These are phyloP conservation scores for Maniola jurtina DNA, from an alignment of 1,140 invertebrate species.

Conservation along the genomic window DNA sequence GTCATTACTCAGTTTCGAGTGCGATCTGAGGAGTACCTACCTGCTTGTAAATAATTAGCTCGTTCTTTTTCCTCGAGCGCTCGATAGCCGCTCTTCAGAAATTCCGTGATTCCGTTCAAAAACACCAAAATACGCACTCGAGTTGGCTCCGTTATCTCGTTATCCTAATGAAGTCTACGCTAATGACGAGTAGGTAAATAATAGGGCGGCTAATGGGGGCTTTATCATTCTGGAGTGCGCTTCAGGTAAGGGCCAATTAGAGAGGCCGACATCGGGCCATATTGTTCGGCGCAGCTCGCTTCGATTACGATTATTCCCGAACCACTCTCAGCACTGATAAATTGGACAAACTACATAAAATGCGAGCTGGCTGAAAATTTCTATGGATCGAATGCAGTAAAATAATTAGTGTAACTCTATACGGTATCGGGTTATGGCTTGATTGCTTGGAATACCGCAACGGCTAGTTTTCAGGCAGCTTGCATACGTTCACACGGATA, in stretches of 20 bases:
- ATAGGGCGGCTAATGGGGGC: constrained; percentile 78
- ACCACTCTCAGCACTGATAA: constrained; percentile 73
- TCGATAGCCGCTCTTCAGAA: constrained; percentile 46
- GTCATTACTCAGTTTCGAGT: constrained; percentile 17
- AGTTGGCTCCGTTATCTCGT: constrained; percentile 76
- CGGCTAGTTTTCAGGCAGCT: background rate
- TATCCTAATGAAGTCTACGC: constrained; percentile 79
- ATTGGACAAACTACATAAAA: constrained; percentile 66
- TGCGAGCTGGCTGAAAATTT: background rate
- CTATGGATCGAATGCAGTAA: background rate
- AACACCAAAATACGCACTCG: constrained; percentile 68
- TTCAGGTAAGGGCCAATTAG: constrained; percentile 79
- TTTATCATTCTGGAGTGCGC: constrained; percentile 78
- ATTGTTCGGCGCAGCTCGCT: constrained; percentile 75
- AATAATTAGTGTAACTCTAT: background rate
- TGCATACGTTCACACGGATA: background rate
- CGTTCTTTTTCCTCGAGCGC: constrained; percentile 44
- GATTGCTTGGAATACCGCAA: constrained; percentile 1
- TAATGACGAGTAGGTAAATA: constrained; percentile 79
- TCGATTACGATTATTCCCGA: constrained; percentile 77
- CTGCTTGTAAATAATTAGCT: constrained; percentile 64
- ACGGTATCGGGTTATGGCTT: background rate
- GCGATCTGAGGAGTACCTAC: constrained; percentile 25
- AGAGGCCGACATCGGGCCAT: constrained; percentile 75
- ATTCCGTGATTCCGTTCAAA: constrained; percentile 61